Evolutionary conservation across 53 echinoderm and acorn worm genomes (phyloP).

Genomic region (Antedon mediterranea): DNA sequence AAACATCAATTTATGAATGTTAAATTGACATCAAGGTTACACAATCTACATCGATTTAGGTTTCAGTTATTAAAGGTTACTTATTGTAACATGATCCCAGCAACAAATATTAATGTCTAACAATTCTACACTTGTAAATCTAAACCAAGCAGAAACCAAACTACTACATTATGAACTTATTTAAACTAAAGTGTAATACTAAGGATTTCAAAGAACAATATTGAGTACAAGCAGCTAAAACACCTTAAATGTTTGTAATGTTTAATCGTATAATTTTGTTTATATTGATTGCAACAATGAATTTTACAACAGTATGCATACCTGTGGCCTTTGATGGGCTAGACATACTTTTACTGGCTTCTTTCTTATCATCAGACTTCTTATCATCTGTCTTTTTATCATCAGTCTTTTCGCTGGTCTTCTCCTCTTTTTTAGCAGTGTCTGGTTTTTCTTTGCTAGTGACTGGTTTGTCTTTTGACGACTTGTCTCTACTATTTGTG

Average conservation of each 20-base stretch:
- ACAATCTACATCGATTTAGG: neutral
- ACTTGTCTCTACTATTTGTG: neutral
- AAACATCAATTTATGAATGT: neutral
- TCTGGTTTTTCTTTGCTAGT: neutral
- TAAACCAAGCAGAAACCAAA: too few species aligned
- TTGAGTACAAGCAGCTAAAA: too few species aligned
- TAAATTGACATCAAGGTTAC: neutral
- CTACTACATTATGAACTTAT: too few species aligned
- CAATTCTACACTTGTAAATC: too few species aligned
- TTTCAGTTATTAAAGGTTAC: neutral
- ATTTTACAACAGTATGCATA: too few species aligned
- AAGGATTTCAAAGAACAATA: too few species aligned
- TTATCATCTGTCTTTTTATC: conserved; percentile 1
- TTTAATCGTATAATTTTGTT: too few species aligned
- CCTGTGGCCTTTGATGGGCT: neutral
- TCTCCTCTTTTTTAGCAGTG: conserved; percentile 8
- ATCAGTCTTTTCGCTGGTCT: conserved; percentile 17
- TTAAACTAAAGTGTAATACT: too few species aligned
- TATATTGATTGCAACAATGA: too few species aligned
- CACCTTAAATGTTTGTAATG: too few species aligned
- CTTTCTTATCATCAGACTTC: conserved; percentile 19
- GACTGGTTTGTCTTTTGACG: neutral
- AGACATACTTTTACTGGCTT: neutral
- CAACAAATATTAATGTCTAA: neutral
- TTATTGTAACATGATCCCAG: neutral